Evolutionary conservation across 2,888 invertebrate genomes (phyloP), one percentile per base, ranked within the genome.

Genomic region (Drosophila pseudotalamancana): DNA sequence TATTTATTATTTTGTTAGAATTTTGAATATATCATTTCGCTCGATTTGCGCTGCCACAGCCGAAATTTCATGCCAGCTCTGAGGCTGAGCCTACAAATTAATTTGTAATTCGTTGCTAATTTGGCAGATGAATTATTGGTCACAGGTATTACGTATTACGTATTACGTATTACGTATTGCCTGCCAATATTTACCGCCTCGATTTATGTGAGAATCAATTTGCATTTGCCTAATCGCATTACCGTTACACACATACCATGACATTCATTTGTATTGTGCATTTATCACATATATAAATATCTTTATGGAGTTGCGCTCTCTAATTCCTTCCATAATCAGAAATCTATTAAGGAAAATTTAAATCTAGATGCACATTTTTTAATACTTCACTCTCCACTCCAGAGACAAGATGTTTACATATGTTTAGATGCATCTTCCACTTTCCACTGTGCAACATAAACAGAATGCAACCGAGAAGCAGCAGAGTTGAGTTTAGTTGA

Each of bases 61-160:
- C 53, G 14, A 66, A 84, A 69, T 84, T 84, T 84, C 84, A 86
- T 73, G 82, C 67, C 72, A 53, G 48, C 12, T 11, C 35, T 11
- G n/a, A 8, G 3, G 35, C 31, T 40, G 61, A 75, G 76, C 77
- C 66, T 67, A 61, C 63, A 86, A 90, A 89, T 90, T 89, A 87
- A 89, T 88, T 89, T 88, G 88, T 88, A 88, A 90, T 89, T 87
- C 87, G 77, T 76, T 82, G 76, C 82, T 84, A 89, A 89, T 89
- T 90, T 88, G 62, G 11, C 61, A 59, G 34, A 43, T 59, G 59
- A 59, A 59, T 59, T 60, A 59, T 60, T 29, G 29, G 11, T n/a
- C n/a, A n/a, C n/a, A n/a, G n/a, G n/a, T n/a, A n/a, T n/a, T n/a
- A n/a, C n/a, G n/a, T n/a, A n/a, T n/a, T n/a, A n/a, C n/a, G n/a